Evolutionary conservation across 2,888 invertebrate species (phyloP), one percentile per base, ranked within the genome.

Genomic region (Drosophila diplacantha): DNA sequence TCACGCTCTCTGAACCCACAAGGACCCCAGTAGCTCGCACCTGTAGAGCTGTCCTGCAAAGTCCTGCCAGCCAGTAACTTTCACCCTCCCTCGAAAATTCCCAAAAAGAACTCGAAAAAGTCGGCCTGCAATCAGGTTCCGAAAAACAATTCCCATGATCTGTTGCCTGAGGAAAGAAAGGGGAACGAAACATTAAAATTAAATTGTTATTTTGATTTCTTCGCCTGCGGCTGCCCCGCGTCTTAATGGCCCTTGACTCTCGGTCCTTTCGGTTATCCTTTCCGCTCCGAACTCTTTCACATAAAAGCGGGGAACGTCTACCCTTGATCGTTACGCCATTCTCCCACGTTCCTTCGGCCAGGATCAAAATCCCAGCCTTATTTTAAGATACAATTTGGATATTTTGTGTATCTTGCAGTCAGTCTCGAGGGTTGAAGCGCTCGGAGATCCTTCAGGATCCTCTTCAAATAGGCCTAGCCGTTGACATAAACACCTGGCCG

Each of bases 401-500:
- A 54, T 75, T 72, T 35, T 69, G 43, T 73, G 67, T 69, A 49
- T 54, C 44, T 29, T 38, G 29, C 62, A 58, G 47, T 41, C 62
- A 58, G 47, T 43, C 39, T 18, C 54, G 46, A 54, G 65, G 65
- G 47, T 66, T 59, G 62, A 29, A 32, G 32, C 26, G 31, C 3
- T 16, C 35, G 20, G 2, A 35, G 58, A 65, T 66, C 65, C 59
- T 26, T 16, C 26, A 18, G 12, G 54, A 54, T 54, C 54, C 54
- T 52, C 66, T 66, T 66, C 65, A 79, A 79, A 71, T 57, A 62
- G 43, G 47, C 53, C 53, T 53, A 68, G 64, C 38, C 65, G 74
- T 80, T 75, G 82, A 80, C 82, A 73, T 47, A 74, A 74, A 73
- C 80, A 80, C 81, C 83, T 80, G 80, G 80, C 62, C 31, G 14